A percentile compares a stretch with the other conserved stretches of the same genome.
Conservation (phyloP, 2,797 vertebrate species). For the Fratercula arctica region DNA sequence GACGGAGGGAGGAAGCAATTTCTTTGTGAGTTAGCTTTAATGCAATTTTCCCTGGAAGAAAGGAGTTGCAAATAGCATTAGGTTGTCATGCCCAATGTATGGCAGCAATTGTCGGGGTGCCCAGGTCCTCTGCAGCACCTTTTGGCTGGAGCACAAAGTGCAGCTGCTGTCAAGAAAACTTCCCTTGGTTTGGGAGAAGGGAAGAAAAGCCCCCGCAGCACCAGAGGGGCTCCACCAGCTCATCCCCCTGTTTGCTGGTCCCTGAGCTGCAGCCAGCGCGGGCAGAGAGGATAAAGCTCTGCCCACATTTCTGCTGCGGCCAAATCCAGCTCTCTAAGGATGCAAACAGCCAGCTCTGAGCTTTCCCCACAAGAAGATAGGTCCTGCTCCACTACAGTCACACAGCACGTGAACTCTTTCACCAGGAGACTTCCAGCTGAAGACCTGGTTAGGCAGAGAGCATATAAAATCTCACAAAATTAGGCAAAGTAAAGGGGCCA, state of each 20-base stretch:
- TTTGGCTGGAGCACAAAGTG: background rate
- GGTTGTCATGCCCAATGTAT: background rate
- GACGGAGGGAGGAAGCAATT: background rate
- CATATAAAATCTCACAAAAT: background rate
- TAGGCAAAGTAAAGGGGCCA: background rate
- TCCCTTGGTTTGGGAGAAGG: background rate
- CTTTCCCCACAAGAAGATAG: background rate
- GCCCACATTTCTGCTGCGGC: background rate
- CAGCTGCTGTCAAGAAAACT: background rate
- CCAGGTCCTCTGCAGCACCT: background rate
- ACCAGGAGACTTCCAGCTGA: background rate
- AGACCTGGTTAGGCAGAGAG: background rate
- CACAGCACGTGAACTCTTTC: rapidly evolving
- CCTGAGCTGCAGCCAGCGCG: background rate
- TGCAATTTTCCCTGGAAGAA: conserved; percentile 17
- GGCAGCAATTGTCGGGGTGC: background rate
- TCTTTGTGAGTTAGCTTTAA: background rate
- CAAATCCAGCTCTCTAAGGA: background rate
- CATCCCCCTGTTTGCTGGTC: background rate
- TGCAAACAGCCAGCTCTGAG: background rate
- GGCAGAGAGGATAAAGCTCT: background rate
- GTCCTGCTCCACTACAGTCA: background rate
- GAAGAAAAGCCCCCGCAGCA: background rate
- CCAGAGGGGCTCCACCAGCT: background rate
- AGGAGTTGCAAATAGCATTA: background rate